Evolutionary conservation across 1,140 invertebrate genomes (phyloP).

Genomic region (Drosophila serrata): DNA sequence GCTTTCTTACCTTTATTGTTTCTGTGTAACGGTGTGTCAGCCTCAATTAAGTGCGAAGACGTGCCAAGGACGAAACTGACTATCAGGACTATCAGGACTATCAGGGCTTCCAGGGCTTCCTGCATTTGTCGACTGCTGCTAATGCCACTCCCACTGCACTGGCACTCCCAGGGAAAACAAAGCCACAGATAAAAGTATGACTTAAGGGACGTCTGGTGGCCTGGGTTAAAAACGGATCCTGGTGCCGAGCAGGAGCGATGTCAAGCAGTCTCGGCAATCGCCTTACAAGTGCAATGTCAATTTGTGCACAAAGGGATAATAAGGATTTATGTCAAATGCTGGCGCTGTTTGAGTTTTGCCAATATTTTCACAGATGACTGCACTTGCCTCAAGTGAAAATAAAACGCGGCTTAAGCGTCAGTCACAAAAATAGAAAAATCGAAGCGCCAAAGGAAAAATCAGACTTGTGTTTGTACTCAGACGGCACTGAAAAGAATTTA

Average conservation of each 20-base stretch:
- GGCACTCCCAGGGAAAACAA: conserved; percentile 53
- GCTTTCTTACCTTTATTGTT: not conserved
- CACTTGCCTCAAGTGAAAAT: conserved; percentile 64
- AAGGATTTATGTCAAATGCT: conserved; percentile 79
- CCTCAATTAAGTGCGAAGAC: conserved; percentile 51
- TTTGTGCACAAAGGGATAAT: conserved; percentile 78
- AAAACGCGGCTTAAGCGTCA: conserved; percentile 52
- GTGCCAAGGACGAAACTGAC: conserved; percentile 29
- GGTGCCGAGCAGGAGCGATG: conserved; percentile 16
- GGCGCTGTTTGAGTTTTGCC: conserved; percentile 72
- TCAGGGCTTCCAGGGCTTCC: conserved; percentile 22
- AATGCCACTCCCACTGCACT: conserved; percentile 44
- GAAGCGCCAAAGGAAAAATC: conserved; percentile 7
- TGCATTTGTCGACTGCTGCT: conserved; percentile 49
- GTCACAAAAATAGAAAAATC: conserved; percentile 7
- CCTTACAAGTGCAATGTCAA: conserved; percentile 79
- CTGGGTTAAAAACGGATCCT: not conserved
- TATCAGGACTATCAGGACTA: conserved; percentile 23
- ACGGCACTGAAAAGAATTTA: conserved; percentile 21
- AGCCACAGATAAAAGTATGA: conserved; percentile 47
- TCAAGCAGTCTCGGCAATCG: conserved; percentile 64
- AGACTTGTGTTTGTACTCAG: conserved; percentile 14
- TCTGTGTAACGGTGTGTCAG: conserved; percentile 23
- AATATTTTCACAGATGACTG: conserved; percentile 75
- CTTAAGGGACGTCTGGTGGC: conserved; percentile 18